Conservation (phyloP, 2,888 invertebrate species). For the Hirudinaria manillensis region DNA sequence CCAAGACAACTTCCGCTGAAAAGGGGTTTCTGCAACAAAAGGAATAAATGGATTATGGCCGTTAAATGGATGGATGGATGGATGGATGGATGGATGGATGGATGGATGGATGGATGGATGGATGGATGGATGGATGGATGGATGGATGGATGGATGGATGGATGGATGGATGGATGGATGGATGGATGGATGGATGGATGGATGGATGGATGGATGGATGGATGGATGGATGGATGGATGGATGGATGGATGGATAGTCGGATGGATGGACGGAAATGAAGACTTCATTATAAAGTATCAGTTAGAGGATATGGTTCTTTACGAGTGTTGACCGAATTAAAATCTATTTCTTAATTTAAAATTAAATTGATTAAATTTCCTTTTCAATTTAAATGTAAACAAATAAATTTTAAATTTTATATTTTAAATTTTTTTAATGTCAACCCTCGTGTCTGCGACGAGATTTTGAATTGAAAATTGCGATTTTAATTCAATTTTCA, state of each 20-base stretch:
- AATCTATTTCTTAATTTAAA: too few relatives aligned
- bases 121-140: constrained; percentile 12
- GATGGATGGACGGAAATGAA: neutral
- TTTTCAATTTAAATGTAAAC: too few relatives aligned
- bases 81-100: constrained; percentile 19
- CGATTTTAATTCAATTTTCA: too few relatives aligned
- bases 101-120: constrained; percentile 18
- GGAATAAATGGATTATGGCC: neutral
- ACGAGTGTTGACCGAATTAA: too few relatives aligned
- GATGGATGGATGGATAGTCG: constrained; percentile 7
- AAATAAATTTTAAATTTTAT: too few relatives aligned
- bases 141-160: constrained; percentile 12
- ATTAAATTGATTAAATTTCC: too few relatives aligned
- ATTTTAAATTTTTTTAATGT: too few relatives aligned
- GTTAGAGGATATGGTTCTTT: too few relatives aligned
- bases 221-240: constrained; percentile 16
- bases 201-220: constrained; percentile 11
- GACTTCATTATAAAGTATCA: too few relatives aligned
- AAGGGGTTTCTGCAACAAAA: neutral
- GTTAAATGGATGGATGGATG: neutral
- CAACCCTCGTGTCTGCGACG: too few relatives aligned
- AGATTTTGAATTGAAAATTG: too few relatives aligned
- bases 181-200: constrained; percentile 17
- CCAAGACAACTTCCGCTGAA: too few relatives aligned
- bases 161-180: constrained; percentile 15